Evolutionary conservation across 2,113 vertebrate species (phyloP), one percentile per base, ranked within the genome.

Genomic region (Oplegnathus fasciatus): DNA sequence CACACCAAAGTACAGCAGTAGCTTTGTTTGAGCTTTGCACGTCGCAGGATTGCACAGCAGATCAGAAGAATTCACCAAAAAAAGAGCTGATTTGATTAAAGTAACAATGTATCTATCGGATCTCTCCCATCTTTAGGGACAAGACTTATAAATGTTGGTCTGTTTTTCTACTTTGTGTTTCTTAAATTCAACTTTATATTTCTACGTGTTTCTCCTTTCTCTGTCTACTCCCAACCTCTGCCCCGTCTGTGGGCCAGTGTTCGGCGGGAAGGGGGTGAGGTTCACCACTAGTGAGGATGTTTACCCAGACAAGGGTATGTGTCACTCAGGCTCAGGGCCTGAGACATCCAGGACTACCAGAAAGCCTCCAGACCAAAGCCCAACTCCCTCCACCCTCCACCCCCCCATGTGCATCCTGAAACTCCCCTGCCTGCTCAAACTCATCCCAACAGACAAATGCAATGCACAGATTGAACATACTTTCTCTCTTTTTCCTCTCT

Each of bases 251-350:
- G 94, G 94, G 95, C 95, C 96, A 99, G 98, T 99, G 92, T 98
- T 99, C 96, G 96, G 96, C 97, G 98, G 98, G 94, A 98, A 98
- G 96, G 98, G 98, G 93, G 96, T 98, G 97, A 98, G 98, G 95
- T 99, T 98, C 97, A 98, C 97, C 95, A 97, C 97, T 98, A 99
- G 97, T 96, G 98, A 99, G 97, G 98, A 99, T 95, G 97, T 97
- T 96, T 99, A 97, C 97, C 98, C 98, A 94, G 98, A 99, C 84
- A 99, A 99, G 98, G 98, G 98, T 99, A 99, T 86, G 98, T 99
- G 94, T 60, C 90, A 86, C 78, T 87, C 75, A 84, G 93, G 91
- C 83, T 87, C 71, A 88, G 81, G 68, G 57, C 82, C 92, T 93
- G 91, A 93, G 86, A 90, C 80, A 74, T 68, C 58, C 83, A 88